phyloP scores from a whole-genome alignment of 2,888 invertebrate genomes.

The Coelinius sp. region DNA sequence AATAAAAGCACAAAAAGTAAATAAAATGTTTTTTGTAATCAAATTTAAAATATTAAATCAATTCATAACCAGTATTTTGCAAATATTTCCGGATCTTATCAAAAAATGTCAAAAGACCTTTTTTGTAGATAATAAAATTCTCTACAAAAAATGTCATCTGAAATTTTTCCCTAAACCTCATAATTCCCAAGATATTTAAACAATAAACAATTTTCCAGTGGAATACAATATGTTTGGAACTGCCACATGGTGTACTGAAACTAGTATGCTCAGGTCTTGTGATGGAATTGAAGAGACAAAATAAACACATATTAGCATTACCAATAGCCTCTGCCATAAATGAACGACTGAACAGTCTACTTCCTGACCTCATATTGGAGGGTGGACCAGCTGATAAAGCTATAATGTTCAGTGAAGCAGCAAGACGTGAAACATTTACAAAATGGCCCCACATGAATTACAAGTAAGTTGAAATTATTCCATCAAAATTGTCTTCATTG shows the following conservation, averaged over 20 bases:
- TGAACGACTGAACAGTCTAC: conserved; percentile 86
- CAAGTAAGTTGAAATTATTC: conserved; percentile 76
- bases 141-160: too few species aligned
- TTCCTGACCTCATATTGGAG: conserved; percentile 73
- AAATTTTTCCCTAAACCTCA: too few species aligned
- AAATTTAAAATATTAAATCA: too few species aligned
- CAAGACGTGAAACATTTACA: conserved; percentile 90
- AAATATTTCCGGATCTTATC: too few species aligned
- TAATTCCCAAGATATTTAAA: too few species aligned
- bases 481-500: conserved; percentile 15
- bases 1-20: conserved; percentile 91
- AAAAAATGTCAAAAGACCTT: too few species aligned
- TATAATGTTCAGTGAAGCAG: conserved; percentile 93
- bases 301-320: conserved; percentile 86
- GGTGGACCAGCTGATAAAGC: conserved; percentile 73
- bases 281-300: conserved; percentile 85
- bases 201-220: too few species aligned
- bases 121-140: too few species aligned
- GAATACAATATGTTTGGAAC: conserved; percentile 89
- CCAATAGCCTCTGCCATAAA: conserved; percentile 92
- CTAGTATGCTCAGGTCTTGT: conserved; percentile 86
- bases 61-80: too few species aligned
- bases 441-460: conserved; percentile 98
- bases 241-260: conserved; percentile 85
- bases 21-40: conserved; percentile 45